Evolutionary conservation across 2,888 invertebrate genomes (phyloP).

Genomic region (Eristalinus aeneus): DNA sequence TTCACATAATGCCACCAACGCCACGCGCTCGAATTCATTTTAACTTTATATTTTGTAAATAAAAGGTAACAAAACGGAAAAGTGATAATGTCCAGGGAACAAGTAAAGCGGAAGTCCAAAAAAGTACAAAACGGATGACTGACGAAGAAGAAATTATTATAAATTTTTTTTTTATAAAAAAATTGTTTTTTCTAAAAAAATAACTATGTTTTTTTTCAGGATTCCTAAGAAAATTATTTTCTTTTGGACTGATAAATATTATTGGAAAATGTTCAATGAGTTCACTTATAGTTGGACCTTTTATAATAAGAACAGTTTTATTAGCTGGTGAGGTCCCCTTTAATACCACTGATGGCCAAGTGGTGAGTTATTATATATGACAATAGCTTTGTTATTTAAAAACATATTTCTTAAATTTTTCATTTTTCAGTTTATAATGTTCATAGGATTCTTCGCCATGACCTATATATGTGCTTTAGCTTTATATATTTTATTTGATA

Average conservation of each 20-base stretch:
- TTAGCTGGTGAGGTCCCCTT: conserved; percentile 81
- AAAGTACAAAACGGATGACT: too few species aligned
- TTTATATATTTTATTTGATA: conserved; percentile 83
- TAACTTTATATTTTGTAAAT: too few species aligned
- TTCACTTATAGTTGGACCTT: conserved; percentile 82
- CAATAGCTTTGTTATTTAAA: neutral
- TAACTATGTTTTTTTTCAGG: conserved; percentile 76
- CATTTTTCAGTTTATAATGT: conserved; percentile 81
- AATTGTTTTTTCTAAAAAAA: too few species aligned
- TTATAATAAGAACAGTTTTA: conserved; percentile 81
- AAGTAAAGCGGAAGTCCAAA: too few species aligned
- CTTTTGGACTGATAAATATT: conserved; percentile 81
- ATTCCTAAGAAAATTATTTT: conserved; percentile 80
- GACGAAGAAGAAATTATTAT: too few species aligned
- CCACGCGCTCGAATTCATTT: too few species aligned
- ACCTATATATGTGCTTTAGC: conserved; percentile 81
- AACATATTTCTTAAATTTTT: neutral
- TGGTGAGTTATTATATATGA: conserved; percentile 78
- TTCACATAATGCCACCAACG: too few species aligned
- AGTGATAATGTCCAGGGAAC: too few species aligned
- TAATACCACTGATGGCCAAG: conserved; percentile 81
- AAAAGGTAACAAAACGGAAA: too few species aligned
- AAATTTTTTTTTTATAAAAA: too few species aligned
- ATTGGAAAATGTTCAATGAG: conserved; percentile 83
- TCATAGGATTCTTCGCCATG: conserved; percentile 81